A percentile compares a stretch with the other conserved stretches of the same genome.
These are phyloP conservation scores for Nowickia ferox DNA, from an alignment of 2,888 invertebrate genomes.

Conservation along the genomic window DNA sequence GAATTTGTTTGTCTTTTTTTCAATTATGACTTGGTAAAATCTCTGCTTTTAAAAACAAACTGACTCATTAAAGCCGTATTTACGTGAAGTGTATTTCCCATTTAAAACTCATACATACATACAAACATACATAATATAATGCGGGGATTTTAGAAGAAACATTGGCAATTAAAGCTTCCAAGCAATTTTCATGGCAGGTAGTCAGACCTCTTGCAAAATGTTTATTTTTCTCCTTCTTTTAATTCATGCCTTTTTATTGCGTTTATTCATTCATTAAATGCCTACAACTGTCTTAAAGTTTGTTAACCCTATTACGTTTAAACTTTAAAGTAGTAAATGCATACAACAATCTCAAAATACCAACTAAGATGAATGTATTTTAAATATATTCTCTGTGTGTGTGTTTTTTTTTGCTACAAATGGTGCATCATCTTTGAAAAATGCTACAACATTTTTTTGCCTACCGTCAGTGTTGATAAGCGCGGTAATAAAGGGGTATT, in stretches of 20 bases:
- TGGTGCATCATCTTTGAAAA: constrained; percentile 56
- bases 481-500: neutral
- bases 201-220: constrained; percentile 40
- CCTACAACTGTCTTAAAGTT: constrained; percentile 33
- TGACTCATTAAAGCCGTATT: constrained; percentile 52
- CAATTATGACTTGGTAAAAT: constrained; percentile 23
- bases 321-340: neutral
- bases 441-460: constrained; percentile 44
- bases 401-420: constrained; percentile 13
- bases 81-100: constrained; percentile 49
- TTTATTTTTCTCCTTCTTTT: neutral
- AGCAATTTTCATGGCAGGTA: constrained; percentile 12
- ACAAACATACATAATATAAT: neutral
- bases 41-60: constrained; percentile 28
- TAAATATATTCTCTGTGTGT: neutral
- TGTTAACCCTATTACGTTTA: constrained; percentile 51
- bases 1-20: neutral
- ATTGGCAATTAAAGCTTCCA: constrained; percentile 1
- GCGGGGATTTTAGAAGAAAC: constrained; percentile 28
- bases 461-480: neutral
- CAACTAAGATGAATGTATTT: constrained; percentile 25
- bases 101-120: neutral
- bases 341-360: constrained; percentile 9
- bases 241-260: constrained; percentile 21
- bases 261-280: constrained; percentile 57